phyloP scores from a whole-genome alignment of 2,888 invertebrate genomes.

The Ennomos quercinarius region DNA sequence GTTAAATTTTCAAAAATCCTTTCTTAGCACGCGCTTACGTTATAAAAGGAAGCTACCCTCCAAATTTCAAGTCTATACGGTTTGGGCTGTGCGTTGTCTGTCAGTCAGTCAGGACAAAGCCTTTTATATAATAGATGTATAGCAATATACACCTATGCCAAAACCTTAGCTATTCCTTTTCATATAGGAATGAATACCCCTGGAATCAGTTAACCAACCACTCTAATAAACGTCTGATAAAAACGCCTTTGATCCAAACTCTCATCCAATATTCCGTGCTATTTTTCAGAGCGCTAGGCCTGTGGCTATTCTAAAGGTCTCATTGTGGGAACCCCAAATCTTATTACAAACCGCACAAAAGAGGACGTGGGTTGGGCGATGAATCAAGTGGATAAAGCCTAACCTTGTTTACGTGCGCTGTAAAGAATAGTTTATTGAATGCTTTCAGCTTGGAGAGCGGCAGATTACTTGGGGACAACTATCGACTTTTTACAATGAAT shows the following conservation, averaged over 20 bases:
- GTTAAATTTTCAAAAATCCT: too few relatives aligned
- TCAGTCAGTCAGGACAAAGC: too few relatives aligned
- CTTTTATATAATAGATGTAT: too few relatives aligned
- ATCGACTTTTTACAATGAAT: too few relatives aligned
- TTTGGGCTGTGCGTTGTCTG: too few relatives aligned
- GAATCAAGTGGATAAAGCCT: conserved; percentile 21
- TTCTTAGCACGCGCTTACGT: too few relatives aligned
- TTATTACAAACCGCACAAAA: conserved; percentile 22
- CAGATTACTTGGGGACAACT: neutral
- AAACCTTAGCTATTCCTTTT: too few relatives aligned
- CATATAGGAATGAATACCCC: conserved; percentile 25
- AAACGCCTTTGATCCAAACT: conserved; percentile 8
- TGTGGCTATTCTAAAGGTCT: conserved; percentile 10
- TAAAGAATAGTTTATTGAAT: conserved; percentile 12
- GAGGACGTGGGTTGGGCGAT: conserved; percentile 10
- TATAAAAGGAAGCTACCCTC: too few relatives aligned
- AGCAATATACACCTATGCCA: too few relatives aligned
- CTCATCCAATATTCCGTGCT: neutral
- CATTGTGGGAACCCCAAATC: conserved; percentile 20
- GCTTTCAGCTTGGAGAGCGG: neutral
- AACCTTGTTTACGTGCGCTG: conserved; percentile 19
- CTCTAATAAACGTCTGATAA: conserved; percentile 4
- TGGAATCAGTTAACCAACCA: conserved; percentile 22
- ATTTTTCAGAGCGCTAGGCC: conserved; percentile 7
- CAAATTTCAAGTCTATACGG: too few relatives aligned